Percentiles rank a stretch among this genome's conserved stretches.
Conservation (phyloP, 2,888 invertebrate species). For the Eupithecia pulchellata region DNA sequence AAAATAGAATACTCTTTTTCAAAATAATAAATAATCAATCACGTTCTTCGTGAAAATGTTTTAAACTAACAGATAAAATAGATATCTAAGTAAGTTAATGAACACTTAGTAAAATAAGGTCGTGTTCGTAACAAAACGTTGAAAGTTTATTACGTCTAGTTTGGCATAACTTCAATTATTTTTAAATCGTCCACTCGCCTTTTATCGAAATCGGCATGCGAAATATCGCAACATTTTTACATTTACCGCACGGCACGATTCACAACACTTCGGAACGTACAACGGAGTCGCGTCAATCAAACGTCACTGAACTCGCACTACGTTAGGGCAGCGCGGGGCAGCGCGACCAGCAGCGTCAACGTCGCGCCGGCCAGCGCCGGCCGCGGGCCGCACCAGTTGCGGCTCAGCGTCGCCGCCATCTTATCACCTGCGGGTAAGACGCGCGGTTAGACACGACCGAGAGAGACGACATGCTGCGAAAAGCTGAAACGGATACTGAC, state of each 20-base stretch:
- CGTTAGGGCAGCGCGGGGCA: conserved; percentile 25
- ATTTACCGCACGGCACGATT: neutral
- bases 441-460: neutral
- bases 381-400: conserved; percentile 82
- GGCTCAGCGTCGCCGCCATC: conserved; percentile 94
- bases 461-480: neutral
- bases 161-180: conserved; percentile 1
- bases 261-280: conserved; percentile 2
- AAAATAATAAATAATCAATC: neutral
- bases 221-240: neutral
- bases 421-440: conserved; percentile 90
- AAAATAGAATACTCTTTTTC: conserved; percentile 9
- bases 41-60: neutral
- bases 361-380: conserved; percentile 15
- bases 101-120: neutral
- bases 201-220: neutral
- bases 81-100: neutral
- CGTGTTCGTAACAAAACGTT: neutral
- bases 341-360: conserved; percentile 25
- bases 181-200: neutral
- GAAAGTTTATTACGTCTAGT: neutral
- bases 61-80: neutral
- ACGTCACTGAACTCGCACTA: neutral
- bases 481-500: conserved; percentile 58
- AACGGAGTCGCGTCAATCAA: too few species aligned